Evolutionary conservation across 1,140 invertebrate species (phyloP).

Genomic region (Zeugodacus cucurbitae): DNA sequence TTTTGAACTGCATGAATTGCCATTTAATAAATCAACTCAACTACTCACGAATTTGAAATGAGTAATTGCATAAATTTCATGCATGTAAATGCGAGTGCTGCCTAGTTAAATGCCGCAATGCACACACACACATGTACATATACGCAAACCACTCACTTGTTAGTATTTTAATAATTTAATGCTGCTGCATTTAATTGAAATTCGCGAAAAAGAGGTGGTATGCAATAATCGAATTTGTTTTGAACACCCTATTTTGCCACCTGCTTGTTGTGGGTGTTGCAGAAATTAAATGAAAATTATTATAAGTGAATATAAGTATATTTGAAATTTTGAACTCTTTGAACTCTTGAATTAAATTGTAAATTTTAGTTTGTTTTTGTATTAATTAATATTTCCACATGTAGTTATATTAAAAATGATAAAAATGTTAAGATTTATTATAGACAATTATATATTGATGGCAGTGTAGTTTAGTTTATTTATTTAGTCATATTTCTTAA

Average conservation of each 20-base stretch:
- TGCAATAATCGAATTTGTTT: neutral
- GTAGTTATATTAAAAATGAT: too few species aligned
- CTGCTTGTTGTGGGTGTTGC: neutral
- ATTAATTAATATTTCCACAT: too few species aligned
- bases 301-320: neutral
- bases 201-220: neutral
- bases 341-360: neutral
- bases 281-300: neutral
- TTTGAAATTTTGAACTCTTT: neutral
- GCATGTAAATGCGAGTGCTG: neutral
- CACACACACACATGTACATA: neutral
- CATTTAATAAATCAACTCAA: slow-evolving; percentile 37
- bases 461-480: too few species aligned
- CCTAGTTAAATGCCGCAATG: too few species aligned
- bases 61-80: slow-evolving; percentile 38
- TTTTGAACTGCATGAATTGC: slow-evolving; percentile 28
- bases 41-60: slow-evolving; percentile 21
- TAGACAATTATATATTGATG: too few species aligned
- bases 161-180: too few species aligned
- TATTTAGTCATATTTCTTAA: too few species aligned
- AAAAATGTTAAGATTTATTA: too few species aligned
- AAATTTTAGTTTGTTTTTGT: neutral
- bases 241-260: neutral
- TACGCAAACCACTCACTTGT: neutral
- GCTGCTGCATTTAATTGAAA: neutral